Conservation (phyloP, 2,113 vertebrate species). For the Chinchilla lanigera region DNA sequence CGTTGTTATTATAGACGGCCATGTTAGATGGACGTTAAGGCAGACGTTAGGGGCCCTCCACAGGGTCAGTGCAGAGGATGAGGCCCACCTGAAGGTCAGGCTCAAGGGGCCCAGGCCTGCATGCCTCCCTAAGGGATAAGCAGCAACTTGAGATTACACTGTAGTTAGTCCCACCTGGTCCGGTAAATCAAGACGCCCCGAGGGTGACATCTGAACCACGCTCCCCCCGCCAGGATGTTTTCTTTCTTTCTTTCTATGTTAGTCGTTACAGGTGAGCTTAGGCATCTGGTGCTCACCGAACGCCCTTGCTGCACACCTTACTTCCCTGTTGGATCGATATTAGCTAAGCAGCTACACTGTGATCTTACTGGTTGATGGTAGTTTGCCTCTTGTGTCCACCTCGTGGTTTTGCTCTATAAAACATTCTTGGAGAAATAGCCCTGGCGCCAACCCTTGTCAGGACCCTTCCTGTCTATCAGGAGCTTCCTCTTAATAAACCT, state of each 20-base stretch:
- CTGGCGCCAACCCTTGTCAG: background rate
- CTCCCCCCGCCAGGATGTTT: background rate
- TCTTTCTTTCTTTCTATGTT: background rate
- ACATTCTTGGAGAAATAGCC: background rate
- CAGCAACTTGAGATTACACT: background rate
- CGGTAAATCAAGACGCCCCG: background rate
- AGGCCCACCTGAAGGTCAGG: background rate
- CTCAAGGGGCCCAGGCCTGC: background rate
- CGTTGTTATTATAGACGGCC: background rate
- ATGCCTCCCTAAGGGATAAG: background rate
- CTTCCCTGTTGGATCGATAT: background rate
- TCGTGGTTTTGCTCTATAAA: background rate
- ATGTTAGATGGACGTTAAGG: background rate
- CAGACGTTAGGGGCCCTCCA: too few relatives aligned
- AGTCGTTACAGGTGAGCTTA: background rate
- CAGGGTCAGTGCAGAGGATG: background rate
- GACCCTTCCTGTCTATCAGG: background rate
- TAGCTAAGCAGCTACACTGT: background rate
- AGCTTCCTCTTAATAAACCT: background rate
- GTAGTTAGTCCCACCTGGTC: background rate
- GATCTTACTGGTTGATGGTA: too few relatives aligned
- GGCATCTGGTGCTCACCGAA: background rate
- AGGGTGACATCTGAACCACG: background rate
- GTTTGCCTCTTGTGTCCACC: background rate
- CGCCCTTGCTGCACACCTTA: rapidly evolving